Percentiles rank a stretch among this genome's conserved stretches.
phyloP scores from a whole-genome alignment of 35 echinoderm and acorn worm species.

The Patiria miniata region DNA sequence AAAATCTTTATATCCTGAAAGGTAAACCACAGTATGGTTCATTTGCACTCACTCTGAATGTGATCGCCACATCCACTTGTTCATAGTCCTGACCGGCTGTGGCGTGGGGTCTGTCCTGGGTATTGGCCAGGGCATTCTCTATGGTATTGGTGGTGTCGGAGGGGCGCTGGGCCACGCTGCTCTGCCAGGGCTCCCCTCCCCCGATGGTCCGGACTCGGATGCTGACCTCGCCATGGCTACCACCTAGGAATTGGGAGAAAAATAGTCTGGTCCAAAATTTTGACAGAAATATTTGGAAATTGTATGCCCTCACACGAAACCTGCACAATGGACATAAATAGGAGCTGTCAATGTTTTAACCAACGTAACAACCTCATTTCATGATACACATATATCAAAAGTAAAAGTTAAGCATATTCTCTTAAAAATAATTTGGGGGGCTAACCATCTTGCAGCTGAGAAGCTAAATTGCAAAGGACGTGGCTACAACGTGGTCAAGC shows the following conservation, averaged over 20 bases:
- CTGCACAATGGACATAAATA: not conserved
- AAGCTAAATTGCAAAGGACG: no score
- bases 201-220: constrained; percentile 81
- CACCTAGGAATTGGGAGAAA: constrained; percentile 46
- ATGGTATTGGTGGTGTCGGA: constrained; percentile 75
- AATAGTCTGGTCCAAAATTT: not conserved
- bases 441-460: no score
- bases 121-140: constrained; percentile 60
- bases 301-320: not conserved
- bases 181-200: constrained; percentile 87
- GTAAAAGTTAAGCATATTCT: no score
- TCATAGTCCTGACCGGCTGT: constrained; percentile 69
- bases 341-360: no score
- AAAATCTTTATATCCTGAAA: no score
- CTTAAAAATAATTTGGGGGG: no score
- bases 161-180: constrained; percentile 31
- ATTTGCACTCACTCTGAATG: constrained; percentile 70
- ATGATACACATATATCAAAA: no score
- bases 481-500: no score
- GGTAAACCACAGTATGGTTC: no score
- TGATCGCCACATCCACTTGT: constrained; percentile 60
- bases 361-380: no score
- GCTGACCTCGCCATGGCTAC: constrained; percentile 55
- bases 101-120: constrained; percentile 44
- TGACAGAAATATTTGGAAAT: not conserved